phyloP scores from a whole-genome alignment of 2,797 vertebrate species.

The Tenualosa ilisha region DNA sequence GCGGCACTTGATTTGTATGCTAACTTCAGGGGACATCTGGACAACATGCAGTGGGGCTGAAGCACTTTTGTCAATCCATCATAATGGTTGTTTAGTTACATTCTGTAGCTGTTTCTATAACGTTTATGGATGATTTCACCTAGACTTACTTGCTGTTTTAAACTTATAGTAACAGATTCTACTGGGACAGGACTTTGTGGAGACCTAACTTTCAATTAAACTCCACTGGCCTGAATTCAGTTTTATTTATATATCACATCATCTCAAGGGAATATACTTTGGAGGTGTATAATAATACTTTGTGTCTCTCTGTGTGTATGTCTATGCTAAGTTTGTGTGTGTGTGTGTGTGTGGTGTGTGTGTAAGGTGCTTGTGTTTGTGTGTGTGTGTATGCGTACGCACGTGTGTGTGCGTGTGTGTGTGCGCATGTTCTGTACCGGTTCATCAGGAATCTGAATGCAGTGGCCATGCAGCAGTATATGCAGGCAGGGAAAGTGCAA shows the following conservation, averaged over 20 bases:
- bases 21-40: too few species aligned
- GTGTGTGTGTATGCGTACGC: background rate
- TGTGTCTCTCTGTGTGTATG: background rate
- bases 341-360: background rate
- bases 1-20: too few species aligned
- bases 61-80: too few species aligned
- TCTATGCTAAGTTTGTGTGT: background rate
- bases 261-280: background rate
- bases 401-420: background rate
- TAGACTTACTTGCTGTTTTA: too few species aligned
- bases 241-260: background rate
- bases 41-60: too few species aligned
- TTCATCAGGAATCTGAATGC: background rate
- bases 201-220: background rate
- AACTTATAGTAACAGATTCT: background rate
- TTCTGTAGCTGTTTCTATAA: too few species aligned
- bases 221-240: background rate
- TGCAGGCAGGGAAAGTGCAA: background rate
- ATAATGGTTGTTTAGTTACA: too few species aligned
- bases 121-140: too few species aligned
- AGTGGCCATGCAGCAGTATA: slow-evolving; percentile 1
- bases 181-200: background rate
- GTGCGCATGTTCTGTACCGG: background rate
- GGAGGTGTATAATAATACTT: background rate
- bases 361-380: background rate